Evolutionary conservation across 1,140 invertebrate genomes (phyloP).

Genomic region (Leucophenga varia): DNA sequence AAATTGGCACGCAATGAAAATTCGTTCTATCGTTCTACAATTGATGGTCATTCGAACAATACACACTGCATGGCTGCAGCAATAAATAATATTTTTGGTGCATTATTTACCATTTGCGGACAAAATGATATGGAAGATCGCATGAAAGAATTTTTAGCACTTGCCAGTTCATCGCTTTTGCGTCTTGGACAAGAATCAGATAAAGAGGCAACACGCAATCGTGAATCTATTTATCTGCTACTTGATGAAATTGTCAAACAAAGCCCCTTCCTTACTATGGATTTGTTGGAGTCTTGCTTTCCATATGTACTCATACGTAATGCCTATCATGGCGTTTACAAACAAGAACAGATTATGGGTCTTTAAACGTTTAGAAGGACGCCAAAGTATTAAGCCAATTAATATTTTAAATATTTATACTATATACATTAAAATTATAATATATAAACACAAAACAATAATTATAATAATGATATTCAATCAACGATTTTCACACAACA

Average conservation of each 20-base stretch:
- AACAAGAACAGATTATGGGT: slow-evolving; percentile 69
- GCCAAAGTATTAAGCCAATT: no score
- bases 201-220: slow-evolving; percentile 88
- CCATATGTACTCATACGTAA: slow-evolving; percentile 95
- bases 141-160: slow-evolving; percentile 96
- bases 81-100: slow-evolving; percentile 95
- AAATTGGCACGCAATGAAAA: slow-evolving; percentile 89
- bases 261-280: slow-evolving; percentile 97
- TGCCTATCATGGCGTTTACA: slow-evolving; percentile 94
- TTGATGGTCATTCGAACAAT: slow-evolving; percentile 96
- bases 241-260: slow-evolving; percentile 96
- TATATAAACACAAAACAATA: no score
- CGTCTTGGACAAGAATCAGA: slow-evolving; percentile 93
- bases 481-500: no score
- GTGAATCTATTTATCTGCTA: slow-evolving; percentile 94
- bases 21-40: slow-evolving; percentile 85
- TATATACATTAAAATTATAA: no score
- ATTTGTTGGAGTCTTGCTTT: slow-evolving; percentile 96
- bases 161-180: slow-evolving; percentile 93
- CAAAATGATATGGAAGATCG: slow-evolving; percentile 95
- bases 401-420: no score
- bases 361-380: no score
- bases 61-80: slow-evolving; percentile 96
- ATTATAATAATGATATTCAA: no score
- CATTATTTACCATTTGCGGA: slow-evolving; percentile 93